phyloP scores from a whole-genome alignment of 2,888 invertebrate species.

The Limenitis camilla region DNA sequence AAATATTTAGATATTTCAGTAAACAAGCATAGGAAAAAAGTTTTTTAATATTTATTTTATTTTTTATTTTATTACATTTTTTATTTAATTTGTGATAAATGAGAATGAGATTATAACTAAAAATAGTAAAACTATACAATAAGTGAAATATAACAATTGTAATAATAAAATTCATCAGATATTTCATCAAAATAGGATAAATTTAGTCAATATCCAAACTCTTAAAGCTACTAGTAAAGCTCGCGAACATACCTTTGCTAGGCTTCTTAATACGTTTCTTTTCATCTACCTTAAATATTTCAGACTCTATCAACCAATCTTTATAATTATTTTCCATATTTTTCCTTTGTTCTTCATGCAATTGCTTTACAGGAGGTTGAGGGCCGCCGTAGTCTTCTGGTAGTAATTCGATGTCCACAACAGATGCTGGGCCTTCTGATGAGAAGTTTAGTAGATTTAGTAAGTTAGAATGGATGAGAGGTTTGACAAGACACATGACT shows the following conservation, averaged over 20 bases:
- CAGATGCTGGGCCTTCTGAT: constrained; percentile 64
- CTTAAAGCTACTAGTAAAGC: constrained; percentile 67
- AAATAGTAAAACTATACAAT: no score
- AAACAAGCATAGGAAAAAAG: no score
- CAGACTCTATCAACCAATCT: constrained; percentile 77
- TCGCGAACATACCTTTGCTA: constrained; percentile 66
- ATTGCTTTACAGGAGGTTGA: constrained; percentile 61
- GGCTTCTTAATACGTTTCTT: constrained; percentile 66
- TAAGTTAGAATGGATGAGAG: constrained; percentile 77
- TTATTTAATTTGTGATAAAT: no score
- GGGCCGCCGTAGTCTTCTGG: constrained; percentile 78
- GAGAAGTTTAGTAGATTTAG: constrained; percentile 75
- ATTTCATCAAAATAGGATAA: background rate
- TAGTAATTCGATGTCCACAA: constrained; percentile 59
- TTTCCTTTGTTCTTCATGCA: constrained; percentile 73
- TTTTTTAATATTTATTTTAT: no score
- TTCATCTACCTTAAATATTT: constrained; percentile 69
- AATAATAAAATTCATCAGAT: no score
- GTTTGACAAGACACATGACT: constrained; percentile 78
- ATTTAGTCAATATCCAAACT: constrained; percentile 65
- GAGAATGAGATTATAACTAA: no score
- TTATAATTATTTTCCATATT: constrained; percentile 75
- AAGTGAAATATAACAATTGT: no score
- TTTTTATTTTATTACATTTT: no score
- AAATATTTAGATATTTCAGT: no score